Base-by-base conservation (phyloP, 1,140 invertebrate species). In the Drosophila sechellia region DNA sequence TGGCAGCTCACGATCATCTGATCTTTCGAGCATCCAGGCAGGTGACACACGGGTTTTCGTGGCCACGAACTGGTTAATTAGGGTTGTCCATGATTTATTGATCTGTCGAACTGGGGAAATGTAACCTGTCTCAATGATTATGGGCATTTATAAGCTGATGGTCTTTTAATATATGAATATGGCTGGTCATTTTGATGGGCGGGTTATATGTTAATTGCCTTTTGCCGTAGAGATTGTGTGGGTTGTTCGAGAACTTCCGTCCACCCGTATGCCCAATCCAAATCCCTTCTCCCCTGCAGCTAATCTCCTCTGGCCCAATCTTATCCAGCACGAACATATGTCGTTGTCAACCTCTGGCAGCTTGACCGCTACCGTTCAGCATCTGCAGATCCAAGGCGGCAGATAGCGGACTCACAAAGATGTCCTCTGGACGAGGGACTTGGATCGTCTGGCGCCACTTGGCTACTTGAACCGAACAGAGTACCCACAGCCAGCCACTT, bases 21-120 rank as follows among this genome's bases (percentile, higher is more conserved):
- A 50, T 50, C 48, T 34, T n/a, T 15, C 10, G 42, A 45, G 10
- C 27, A n/a, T 6, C 15, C 4, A 15, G 60, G 80, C 84, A 89
- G 84, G 84, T 89, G 84, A 89, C 84, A 89, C 63, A 56, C 64
- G 34, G 17, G 48, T 50, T 34, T 27, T 15, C n/a, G n/a, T 50
- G 64, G 49, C 31, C 53, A 17, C 71, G 58, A 37, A 76, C 77
- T 58, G 70, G 79, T 89, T 90, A 90, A 90, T 89, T 89, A 71
- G 72, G 84, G 84, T 89, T 80, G 63, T 58, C 39, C 77, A 89
- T 89, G 84, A 89, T 89, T 89, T 89, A 89, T 89, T 90, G 85
- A 84, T 74, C 39, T 68, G 76, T 76, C 74, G 31, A 52, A n/a
- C 15, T n/a, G 20, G 35, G 43, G 37, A 60, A 84, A 77, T 60